A percentile compares a stretch with the other conserved stretches of the same genome.
These are phyloP conservation scores for Pristiophorus japonicus DNA, from an alignment of 2,113 vertebrate species.

Conservation along the genomic window DNA sequence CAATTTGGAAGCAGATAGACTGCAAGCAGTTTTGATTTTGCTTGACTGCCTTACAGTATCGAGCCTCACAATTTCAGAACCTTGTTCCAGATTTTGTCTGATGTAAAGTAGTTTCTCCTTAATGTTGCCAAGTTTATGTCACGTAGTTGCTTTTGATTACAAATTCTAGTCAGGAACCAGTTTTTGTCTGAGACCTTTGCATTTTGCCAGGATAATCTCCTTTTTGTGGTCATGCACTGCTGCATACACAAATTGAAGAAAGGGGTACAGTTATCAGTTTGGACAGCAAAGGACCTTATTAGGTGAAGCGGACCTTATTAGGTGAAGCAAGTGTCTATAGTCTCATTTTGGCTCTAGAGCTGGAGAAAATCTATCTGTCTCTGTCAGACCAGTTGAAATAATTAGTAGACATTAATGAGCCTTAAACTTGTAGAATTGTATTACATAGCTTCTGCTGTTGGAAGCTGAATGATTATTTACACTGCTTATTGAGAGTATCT, in stretches of 20 bases:
- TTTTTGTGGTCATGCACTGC: background rate
- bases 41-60: too few relatives aligned
- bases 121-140: background rate
- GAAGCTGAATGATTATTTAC: slow-evolving; percentile 13
- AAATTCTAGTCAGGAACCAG: background rate
- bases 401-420: background rate
- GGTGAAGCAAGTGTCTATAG: background rate
- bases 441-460: background rate
- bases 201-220: background rate
- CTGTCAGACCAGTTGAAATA: background rate
- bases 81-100: background rate
- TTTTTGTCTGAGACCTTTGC: background rate
- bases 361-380: background rate
- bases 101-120: background rate
- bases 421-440: background rate
- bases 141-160: background rate
- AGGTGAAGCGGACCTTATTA: background rate
- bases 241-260: background rate
- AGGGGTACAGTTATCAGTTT: background rate
- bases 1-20: background rate
- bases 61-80: background rate
- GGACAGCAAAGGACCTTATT: background rate
- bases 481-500: too few relatives aligned
- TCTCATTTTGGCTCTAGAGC: background rate
- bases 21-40: background rate